Evolutionary conservation across 2,888 invertebrate species (phyloP).

Genomic region (Empis stercorea): DNA sequence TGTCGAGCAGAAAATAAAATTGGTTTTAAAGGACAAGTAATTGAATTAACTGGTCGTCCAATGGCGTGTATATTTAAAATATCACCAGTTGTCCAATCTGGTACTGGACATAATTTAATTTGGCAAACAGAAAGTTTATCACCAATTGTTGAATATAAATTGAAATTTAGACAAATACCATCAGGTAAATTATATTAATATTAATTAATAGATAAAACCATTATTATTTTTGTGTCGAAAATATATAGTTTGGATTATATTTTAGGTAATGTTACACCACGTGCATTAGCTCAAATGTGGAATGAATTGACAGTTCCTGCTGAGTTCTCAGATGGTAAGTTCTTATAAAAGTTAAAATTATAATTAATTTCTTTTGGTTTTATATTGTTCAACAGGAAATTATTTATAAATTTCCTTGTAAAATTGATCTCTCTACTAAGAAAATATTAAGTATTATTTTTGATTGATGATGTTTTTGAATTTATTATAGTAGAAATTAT

Average conservation of each 20-base stretch:
- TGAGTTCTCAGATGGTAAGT: slow-evolving; percentile 28
- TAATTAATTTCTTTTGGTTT: not conserved
- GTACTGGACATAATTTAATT: slow-evolving; percentile 53
- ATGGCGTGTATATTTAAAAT: slow-evolving; percentile 33
- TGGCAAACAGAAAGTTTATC: slow-evolving; percentile 80
- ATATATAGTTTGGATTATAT: not conserved
- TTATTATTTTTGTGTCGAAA: not conserved
- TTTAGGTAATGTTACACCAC: slow-evolving; percentile 20
- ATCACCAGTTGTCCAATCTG: slow-evolving; percentile 27
- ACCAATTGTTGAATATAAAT: slow-evolving; percentile 57
- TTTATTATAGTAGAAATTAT: too few species aligned
- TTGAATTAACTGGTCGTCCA: slow-evolving; percentile 54
- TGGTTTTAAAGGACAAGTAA: slow-evolving; percentile 54
- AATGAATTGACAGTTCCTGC: slow-evolving; percentile 32
- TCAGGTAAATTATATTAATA: slow-evolving; percentile 22
- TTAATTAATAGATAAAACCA: not conserved
- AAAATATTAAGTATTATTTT: not conserved
- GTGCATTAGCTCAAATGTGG: slow-evolving; percentile 21
- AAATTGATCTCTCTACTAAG: not conserved
- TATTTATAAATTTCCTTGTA: not conserved
- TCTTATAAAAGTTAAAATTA: not conserved
- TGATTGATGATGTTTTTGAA: too few species aligned
- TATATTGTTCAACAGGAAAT: not conserved
- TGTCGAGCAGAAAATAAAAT: slow-evolving; percentile 64
- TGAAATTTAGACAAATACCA: slow-evolving; percentile 35